These are phyloP conservation scores for Cheilosia scutellata DNA, from an alignment of 2,888 invertebrate species.

Conservation along the genomic window DNA sequence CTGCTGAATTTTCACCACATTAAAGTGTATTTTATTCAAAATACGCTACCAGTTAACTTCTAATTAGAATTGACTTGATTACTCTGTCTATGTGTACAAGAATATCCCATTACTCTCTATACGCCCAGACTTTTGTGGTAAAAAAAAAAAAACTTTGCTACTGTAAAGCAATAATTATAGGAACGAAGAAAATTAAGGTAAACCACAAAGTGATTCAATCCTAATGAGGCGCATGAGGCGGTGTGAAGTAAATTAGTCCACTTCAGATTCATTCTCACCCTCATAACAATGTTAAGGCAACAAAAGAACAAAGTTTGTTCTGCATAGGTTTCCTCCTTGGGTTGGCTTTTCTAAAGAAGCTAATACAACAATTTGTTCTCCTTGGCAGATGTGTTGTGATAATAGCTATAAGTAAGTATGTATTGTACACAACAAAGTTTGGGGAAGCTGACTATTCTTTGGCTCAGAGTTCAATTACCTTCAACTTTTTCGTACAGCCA, in stretches of 20 bases:
- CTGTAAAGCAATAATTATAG: constrained; percentile 32
- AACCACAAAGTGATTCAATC: constrained; percentile 29
- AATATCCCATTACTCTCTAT: constrained; percentile 9
- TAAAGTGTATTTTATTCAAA: constrained; percentile 4
- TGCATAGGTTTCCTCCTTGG: not conserved
- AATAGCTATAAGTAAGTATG: not conserved
- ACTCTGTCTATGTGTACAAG: constrained; percentile 1
- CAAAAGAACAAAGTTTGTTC: not conserved
- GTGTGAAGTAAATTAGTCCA: constrained; percentile 28
- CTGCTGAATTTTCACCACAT: constrained; percentile 6
- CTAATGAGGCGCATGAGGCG: constrained; percentile 25
- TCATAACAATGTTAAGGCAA: not conserved
- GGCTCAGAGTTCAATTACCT: constrained; percentile 12
- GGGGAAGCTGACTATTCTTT: not conserved
- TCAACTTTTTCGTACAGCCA: not conserved
- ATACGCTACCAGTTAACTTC: constrained; percentile 9
- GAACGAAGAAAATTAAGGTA: constrained; percentile 12
- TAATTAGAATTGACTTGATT: constrained; percentile 39
- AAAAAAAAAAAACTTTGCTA: constrained; percentile 17
- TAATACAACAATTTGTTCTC: not conserved
- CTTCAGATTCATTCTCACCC: constrained; percentile 19
- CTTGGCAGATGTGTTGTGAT: constrained; percentile 1
- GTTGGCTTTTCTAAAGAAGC: not conserved
- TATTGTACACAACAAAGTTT: not conserved
- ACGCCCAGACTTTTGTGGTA: not conserved